Evolutionary conservation across 1,140 invertebrate genomes (phyloP).

Genomic region (Trachymyrmex cornetzi): DNA sequence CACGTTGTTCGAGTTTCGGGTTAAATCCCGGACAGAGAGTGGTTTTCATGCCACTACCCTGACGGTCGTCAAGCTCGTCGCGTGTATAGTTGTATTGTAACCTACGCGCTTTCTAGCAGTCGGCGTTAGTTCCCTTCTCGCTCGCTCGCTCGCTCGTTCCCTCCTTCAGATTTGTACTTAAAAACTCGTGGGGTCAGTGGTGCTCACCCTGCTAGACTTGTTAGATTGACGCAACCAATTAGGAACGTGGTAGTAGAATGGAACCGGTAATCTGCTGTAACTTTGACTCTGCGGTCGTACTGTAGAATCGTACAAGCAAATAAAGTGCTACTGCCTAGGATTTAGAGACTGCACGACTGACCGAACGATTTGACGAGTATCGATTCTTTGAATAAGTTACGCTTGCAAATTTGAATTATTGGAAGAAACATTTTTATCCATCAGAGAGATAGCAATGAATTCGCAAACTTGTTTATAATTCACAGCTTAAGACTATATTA

Average conservation of each 20-base stretch:
- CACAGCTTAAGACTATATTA: background rate
- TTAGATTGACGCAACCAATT: constrained; percentile 15
- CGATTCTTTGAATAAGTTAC: background rate
- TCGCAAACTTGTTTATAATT: background rate
- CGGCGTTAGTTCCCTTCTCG: constrained; percentile 45
- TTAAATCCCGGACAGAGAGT: constrained; percentile 30
- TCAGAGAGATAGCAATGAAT: background rate
- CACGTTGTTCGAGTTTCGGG: constrained; percentile 52
- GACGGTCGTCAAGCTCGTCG: constrained; percentile 14
- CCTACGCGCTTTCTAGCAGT: constrained; percentile 52
- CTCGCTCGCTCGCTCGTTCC: background rate
- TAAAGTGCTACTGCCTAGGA: background rate
- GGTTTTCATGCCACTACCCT: constrained; percentile 26
- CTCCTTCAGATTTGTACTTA: constrained; percentile 43
- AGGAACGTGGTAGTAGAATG: background rate
- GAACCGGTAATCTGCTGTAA: background rate
- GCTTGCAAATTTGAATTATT: background rate
- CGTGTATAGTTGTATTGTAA: constrained; percentile 40
- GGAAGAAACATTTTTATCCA: background rate
- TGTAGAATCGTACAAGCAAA: background rate
- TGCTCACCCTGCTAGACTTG: constrained; percentile 44
- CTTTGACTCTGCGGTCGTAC: background rate
- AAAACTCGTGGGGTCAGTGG: constrained; percentile 51
- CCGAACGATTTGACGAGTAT: background rate
- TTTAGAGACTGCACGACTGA: background rate